A percentile compares a stretch with the other conserved stretches of the same genome.
phyloP scores from a whole-genome alignment of 2,113 vertebrate genomes.

The Otolemur garnettii region DNA sequence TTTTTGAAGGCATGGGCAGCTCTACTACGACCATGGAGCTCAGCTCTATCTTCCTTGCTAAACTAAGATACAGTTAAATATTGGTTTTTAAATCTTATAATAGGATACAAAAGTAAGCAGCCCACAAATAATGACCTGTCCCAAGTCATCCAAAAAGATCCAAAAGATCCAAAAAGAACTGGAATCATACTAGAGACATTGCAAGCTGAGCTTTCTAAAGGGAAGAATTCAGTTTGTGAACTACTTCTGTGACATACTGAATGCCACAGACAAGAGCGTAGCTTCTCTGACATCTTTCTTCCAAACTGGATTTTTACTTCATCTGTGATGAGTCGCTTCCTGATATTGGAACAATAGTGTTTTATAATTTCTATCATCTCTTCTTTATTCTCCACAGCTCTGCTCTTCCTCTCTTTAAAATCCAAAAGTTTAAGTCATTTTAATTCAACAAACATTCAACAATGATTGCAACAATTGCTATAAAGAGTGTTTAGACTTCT shows the following conservation, averaged over 20 bases:
- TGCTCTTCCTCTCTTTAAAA: conserved; percentile 1
- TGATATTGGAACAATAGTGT: neutral
- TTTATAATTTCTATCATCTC: neutral
- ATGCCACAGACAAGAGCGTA: neutral
- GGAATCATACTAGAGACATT: neutral
- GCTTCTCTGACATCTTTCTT: neutral
- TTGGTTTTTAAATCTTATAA: conserved; percentile 1
- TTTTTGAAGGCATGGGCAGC: neutral
- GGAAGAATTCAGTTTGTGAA: neutral
- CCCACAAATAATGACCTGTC: neutral
- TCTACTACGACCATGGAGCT: neutral
- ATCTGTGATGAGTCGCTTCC: neutral
- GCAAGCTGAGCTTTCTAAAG: neutral
- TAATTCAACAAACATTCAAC: conserved; percentile 16
- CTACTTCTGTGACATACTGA: neutral
- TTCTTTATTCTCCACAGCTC: neutral
- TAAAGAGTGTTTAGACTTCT: neutral
- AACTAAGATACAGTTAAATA: conserved; percentile 34
- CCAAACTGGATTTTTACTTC: neutral
- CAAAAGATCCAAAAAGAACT: conserved; percentile 14
- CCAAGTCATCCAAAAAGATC: too few relatives aligned
- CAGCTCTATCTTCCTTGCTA: neutral
- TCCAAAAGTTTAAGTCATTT: conserved; percentile 10
- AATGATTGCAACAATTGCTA: neutral
- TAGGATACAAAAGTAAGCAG: neutral